Conservation (phyloP, 1,140 invertebrate species). For the Phenacoccus solenopsis region DNA sequence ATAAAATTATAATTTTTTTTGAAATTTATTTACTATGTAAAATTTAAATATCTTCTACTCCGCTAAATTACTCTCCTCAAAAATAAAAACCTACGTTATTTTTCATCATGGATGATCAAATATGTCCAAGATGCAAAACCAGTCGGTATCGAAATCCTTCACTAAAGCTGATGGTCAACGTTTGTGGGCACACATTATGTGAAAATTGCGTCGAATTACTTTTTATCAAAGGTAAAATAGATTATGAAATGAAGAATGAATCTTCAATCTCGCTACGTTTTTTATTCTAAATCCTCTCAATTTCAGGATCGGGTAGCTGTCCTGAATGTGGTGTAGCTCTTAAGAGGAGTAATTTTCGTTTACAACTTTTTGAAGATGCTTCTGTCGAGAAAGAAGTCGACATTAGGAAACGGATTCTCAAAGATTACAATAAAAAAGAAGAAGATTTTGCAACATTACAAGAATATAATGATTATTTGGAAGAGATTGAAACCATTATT, state of each 20-base stretch:
- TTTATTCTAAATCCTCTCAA: not conserved
- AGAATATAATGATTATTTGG: constrained; percentile 89
- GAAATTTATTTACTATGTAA: too few relatives aligned
- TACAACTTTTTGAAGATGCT: constrained; percentile 93
- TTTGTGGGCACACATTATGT: constrained; percentile 94
- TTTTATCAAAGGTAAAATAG: constrained; percentile 73
- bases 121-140: constrained; percentile 94
- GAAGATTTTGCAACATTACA: constrained; percentile 68
- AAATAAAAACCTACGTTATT: too few relatives aligned
- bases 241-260: too few relatives aligned
- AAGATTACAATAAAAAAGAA: constrained; percentile 84
- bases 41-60: too few relatives aligned
- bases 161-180: constrained; percentile 93
- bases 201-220: constrained; percentile 92
- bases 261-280: not conserved
- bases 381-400: constrained; percentile 96
- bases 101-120: constrained; percentile 75
- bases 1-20: too few relatives aligned
- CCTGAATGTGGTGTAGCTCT: constrained; percentile 82
- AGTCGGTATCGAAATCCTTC: constrained; percentile 97
- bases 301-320: constrained; percentile 72
- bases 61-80: too few relatives aligned
- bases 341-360: constrained; percentile 76
- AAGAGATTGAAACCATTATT: constrained; percentile 81
- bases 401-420: constrained; percentile 74